A percentile compares a stretch with the other conserved stretches of the same genome.
phyloP scores from a whole-genome alignment of 2,888 invertebrate genomes.

The Nomada fabriciana region DNA sequence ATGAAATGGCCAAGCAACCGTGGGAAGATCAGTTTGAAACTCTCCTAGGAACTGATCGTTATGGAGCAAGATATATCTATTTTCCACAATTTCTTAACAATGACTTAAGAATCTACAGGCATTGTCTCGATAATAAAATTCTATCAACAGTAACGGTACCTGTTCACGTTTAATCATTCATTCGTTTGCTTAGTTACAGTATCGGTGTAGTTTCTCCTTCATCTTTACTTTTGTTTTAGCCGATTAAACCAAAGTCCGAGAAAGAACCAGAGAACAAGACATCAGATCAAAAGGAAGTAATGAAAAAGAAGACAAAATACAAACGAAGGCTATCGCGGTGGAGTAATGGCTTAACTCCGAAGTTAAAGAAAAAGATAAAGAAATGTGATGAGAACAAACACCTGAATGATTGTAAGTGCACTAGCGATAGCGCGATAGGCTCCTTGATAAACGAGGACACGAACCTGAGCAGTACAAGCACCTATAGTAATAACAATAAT shows the following conservation, averaged over 20 bases:
- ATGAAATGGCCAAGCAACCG: slow-evolving; percentile 84
- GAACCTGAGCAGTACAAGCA: slow-evolving; percentile 66
- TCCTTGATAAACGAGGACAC: slow-evolving; percentile 68
- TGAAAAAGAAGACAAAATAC: slow-evolving; percentile 34
- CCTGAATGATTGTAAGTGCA: slow-evolving; percentile 46
- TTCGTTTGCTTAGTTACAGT: background rate
- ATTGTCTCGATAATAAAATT: slow-evolving; percentile 81
- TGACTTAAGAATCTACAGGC: slow-evolving; percentile 85
- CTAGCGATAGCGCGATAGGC: slow-evolving; percentile 56
- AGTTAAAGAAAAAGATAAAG: slow-evolving; percentile 48
- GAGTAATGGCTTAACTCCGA: slow-evolving; percentile 75
- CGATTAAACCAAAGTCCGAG: slow-evolving; percentile 59
- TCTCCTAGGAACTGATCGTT: slow-evolving; percentile 85
- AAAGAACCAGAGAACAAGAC: slow-evolving; percentile 45
- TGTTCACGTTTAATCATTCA: background rate
- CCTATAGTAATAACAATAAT: slow-evolving; percentile 70
- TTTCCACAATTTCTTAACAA: slow-evolving; percentile 86
- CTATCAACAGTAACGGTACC: slow-evolving; percentile 77
- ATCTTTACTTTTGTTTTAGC: slow-evolving; percentile 50
- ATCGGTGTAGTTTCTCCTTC: background rate
- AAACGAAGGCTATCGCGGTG: slow-evolving; percentile 74
- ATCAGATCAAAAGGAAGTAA: slow-evolving; percentile 16
- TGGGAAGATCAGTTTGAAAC: slow-evolving; percentile 84
- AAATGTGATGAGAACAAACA: slow-evolving; percentile 58
- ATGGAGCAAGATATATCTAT: slow-evolving; percentile 85